Conservation (phyloP, 2,888 invertebrate species). For the Perithous albicinctus region DNA sequence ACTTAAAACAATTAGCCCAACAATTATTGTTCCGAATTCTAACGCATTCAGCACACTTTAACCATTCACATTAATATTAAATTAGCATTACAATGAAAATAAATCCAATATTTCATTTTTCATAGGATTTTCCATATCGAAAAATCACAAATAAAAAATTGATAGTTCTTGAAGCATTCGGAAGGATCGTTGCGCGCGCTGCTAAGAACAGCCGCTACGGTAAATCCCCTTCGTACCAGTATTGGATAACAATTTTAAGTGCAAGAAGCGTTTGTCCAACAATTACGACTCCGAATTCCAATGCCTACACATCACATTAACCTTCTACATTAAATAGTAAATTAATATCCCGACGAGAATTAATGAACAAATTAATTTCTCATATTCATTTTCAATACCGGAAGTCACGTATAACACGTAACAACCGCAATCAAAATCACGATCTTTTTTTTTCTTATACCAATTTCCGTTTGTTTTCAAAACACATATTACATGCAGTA, state of each 20-base stretch:
- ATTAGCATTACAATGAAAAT: no score
- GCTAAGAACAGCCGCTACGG: neutral
- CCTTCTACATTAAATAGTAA: neutral
- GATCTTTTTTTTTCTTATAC: slow-evolving; percentile 15
- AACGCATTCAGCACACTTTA: no score
- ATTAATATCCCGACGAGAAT: neutral
- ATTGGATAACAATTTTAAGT: neutral
- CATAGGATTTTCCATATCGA: no score
- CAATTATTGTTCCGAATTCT: no score
- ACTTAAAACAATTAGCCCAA: no score
- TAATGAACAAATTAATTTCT: neutral
- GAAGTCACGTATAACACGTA: slow-evolving; percentile 15
- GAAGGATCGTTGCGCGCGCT: neutral
- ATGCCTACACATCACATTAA: neutral
- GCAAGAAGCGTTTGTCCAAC: neutral
- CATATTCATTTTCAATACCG: slow-evolving; percentile 23
- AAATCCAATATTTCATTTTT: no score
- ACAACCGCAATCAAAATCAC: slow-evolving; percentile 51
- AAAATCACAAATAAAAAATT: neutral
- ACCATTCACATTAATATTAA: no score
- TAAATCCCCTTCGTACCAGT: neutral
- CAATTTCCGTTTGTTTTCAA: slow-evolving; percentile 57
- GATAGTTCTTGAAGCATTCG: neutral
- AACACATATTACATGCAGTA: slow-evolving; percentile 38
- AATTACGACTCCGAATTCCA: neutral